These are phyloP conservation scores for Cephus sareptanus DNA, from an alignment of 2,888 invertebrate species.

Conservation along the genomic window DNA sequence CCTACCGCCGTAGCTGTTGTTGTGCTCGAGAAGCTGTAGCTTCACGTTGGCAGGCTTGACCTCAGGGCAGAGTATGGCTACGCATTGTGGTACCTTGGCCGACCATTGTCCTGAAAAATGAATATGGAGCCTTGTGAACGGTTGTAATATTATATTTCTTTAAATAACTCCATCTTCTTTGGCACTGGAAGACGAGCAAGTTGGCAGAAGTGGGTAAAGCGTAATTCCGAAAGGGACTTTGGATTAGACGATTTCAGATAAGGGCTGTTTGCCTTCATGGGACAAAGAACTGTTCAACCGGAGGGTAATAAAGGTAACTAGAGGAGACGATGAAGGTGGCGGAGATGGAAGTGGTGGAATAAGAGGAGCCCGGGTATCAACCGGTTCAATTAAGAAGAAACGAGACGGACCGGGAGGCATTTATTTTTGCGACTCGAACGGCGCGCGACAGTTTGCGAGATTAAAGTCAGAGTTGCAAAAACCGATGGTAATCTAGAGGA, in stretches of 20 bases:
- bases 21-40: conserved; percentile 81
- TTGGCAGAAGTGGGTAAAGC: not conserved
- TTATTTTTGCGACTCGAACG: conserved; percentile 28
- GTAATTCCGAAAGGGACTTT: not conserved
- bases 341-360: conserved; percentile 21
- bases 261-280: conserved; percentile 46
- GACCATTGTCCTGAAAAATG: conserved; percentile 79
- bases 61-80: conserved; percentile 81
- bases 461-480: conserved; percentile 28
- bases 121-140: conserved; percentile 1
- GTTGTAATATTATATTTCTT: not conserved
- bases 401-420: conserved; percentile 19
- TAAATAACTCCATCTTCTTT: not conserved
- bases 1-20: conserved; percentile 83
- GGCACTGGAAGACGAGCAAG: not conserved
- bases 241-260: conserved; percentile 47
- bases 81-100: conserved; percentile 77
- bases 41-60: conserved; percentile 77
- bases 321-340: conserved; percentile 4
- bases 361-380: conserved; percentile 16
- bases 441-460: conserved; percentile 27
- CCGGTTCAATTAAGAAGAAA: conserved; percentile 26
- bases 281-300: conserved; percentile 16
- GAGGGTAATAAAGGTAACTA: conserved; percentile 4
- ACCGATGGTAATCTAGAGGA: conserved; percentile 31